These are phyloP conservation scores for Atractosteus spatula DNA, from an alignment of 2,113 vertebrate genomes.

Conservation along the genomic window DNA sequence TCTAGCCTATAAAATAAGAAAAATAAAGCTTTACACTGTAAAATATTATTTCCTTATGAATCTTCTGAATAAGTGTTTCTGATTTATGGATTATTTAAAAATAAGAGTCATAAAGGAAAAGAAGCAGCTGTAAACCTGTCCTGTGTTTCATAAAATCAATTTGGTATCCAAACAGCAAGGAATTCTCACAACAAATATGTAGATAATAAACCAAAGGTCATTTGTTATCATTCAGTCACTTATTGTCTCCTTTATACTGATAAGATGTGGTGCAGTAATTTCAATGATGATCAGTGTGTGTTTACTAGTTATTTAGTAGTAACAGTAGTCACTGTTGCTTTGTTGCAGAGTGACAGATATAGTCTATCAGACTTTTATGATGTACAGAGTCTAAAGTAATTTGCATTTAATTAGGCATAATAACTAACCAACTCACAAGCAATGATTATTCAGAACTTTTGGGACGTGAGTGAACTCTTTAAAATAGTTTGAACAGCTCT, in stretches of 20 bases:
- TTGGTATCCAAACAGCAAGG: constrained; percentile 5
- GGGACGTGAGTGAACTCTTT: not conserved
- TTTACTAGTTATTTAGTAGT: not conserved
- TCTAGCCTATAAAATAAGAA: too few species aligned
- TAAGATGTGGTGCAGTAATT: constrained; percentile 11
- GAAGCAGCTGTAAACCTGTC: not conserved
- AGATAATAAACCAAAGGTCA: constrained; percentile 18
- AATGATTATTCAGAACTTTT: constrained; percentile 10
- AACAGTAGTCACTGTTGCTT: not conserved
- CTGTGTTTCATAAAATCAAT: constrained; percentile 6
- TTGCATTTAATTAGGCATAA: constrained; percentile 9
- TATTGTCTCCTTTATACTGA: constrained; percentile 10
- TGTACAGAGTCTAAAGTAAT: constrained; percentile 18
- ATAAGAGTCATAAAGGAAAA: too few species aligned
- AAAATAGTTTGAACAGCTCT: constrained; percentile 9
- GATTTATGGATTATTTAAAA: too few species aligned
- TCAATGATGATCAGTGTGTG: not conserved
- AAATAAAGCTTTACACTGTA: too few species aligned
- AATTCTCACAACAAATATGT: not conserved
- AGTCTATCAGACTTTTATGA: constrained; percentile 14
- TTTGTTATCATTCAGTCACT: constrained; percentile 10
- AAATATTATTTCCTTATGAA: too few species aligned
- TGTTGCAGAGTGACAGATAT: not conserved
- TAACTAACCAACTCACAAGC: constrained; percentile 5
- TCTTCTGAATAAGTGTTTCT: too few species aligned